Evolutionary conservation across 2,888 invertebrate genomes (phyloP).

Genomic region (Drosophila anomelani): DNA sequence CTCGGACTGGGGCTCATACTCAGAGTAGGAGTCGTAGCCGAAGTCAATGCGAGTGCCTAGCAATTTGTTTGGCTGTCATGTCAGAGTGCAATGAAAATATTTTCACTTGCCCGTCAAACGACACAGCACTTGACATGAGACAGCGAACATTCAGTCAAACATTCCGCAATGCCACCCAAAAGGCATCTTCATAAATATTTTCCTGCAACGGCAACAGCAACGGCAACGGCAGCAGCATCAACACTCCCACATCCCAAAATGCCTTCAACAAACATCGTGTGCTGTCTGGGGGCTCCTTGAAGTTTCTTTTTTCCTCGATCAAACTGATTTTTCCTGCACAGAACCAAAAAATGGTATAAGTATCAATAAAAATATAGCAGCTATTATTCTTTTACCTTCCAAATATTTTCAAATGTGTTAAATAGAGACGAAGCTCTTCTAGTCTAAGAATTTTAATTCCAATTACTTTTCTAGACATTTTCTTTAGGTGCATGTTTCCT

Average conservation of each 20-base stretch:
- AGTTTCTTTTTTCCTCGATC: conserved; percentile 73
- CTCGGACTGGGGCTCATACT: neutral
- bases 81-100: conserved; percentile 82
- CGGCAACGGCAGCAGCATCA: conserved; percentile 52
- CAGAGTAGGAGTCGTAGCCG: neutral
- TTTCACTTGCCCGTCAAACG: conserved; percentile 73
- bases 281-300: conserved; percentile 72
- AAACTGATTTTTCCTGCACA: conserved; percentile 65
- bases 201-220: conserved; percentile 50
- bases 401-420: too few relatives aligned
- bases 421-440: too few relatives aligned
- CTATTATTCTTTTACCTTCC: neutral
- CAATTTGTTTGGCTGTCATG: conserved; percentile 80
- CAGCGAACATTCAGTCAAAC: conserved; percentile 69
- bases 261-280: conserved; percentile 73
- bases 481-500: conserved; percentile 5
- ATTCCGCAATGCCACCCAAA: conserved; percentile 80
- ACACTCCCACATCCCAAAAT: conserved; percentile 75
- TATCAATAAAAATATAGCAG: neutral
- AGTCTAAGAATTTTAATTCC: neutral
- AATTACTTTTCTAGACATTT: neutral
- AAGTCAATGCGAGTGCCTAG: conserved; percentile 25
- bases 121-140: conserved; percentile 72
- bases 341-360: neutral
- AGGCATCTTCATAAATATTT: conserved; percentile 80